Percentiles rank a stretch among this genome's conserved stretches.
phyloP scores from a whole-genome alignment of 1,140 invertebrate genomes.

The Diprion similis region DNA sequence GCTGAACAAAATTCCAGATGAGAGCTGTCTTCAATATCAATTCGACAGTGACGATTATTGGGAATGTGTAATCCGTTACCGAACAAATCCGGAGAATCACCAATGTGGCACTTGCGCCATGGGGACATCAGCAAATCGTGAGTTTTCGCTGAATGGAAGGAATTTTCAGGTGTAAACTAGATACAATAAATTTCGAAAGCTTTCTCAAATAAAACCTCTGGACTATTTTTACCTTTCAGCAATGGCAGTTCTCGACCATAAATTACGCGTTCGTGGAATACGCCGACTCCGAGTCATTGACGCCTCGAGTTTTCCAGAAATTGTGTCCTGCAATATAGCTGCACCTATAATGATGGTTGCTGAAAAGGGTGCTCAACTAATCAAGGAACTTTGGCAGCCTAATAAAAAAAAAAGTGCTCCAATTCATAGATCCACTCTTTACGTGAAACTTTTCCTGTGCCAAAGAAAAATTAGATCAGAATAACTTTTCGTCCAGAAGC shows the following conservation, averaged over 20 bases:
- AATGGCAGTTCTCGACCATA: constrained; percentile 32
- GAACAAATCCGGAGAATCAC: constrained; percentile 42
- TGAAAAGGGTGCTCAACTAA: constrained; percentile 83
- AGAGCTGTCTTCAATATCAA: constrained; percentile 75
- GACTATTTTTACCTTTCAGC: not conserved
- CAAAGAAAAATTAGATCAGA: too few species aligned
- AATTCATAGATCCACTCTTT: too few species aligned
- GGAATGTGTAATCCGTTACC: constrained; percentile 40
- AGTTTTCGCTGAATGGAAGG: not conserved
- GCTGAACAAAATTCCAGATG: constrained; percentile 70
- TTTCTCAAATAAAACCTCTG: not conserved
- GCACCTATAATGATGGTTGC: constrained; percentile 86
- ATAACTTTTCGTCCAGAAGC: too few species aligned
- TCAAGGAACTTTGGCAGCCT: constrained; percentile 72
- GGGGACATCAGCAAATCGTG: constrained; percentile 28
- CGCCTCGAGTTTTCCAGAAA: constrained; percentile 75
- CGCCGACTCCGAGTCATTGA: constrained; percentile 75
- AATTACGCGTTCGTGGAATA: constrained; percentile 36
- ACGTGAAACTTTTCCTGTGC: too few species aligned
- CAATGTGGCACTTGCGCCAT: constrained; percentile 48
- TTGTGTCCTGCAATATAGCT: constrained; percentile 79
- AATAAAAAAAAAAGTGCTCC: not conserved
- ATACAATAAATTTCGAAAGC: not conserved
- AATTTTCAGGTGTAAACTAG: too few species aligned
- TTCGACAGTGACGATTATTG: constrained; percentile 45